Evolutionary conservation across 2,797 vertebrate genomes (phyloP).

Genomic region (Pteronotus mesoamericanus): DNA sequence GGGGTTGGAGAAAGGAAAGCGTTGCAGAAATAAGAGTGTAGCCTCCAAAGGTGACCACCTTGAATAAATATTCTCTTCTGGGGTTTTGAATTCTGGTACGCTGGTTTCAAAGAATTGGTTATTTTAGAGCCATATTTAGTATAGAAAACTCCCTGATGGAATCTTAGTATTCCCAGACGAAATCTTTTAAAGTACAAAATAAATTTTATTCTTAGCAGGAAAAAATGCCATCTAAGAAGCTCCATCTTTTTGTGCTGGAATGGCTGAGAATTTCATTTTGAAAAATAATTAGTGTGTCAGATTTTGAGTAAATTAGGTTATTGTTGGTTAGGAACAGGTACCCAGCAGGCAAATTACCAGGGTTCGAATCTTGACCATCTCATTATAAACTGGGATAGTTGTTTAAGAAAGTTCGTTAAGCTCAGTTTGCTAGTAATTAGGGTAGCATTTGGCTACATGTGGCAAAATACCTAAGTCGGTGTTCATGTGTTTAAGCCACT

Average conservation of each 20-base stretch:
- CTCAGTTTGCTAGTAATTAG: neutral
- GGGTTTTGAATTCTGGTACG: neutral
- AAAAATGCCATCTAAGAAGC: neutral
- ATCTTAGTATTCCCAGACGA: neutral
- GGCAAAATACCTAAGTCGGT: neutral
- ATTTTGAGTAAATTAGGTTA: neutral
- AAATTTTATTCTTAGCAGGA: neutral
- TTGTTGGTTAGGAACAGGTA: neutral
- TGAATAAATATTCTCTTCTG: neutral
- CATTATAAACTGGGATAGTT: neutral
- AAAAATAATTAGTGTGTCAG: neutral
- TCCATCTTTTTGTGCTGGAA: neutral
- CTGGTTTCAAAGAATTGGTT: conserved; percentile 18
- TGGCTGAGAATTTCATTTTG: neutral
- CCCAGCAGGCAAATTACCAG: neutral
- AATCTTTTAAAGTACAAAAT: neutral
- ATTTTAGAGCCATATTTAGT: neutral
- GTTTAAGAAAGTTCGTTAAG: neutral
- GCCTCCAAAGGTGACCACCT: neutral
- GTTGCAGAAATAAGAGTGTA: neutral
- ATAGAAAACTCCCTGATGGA: neutral
- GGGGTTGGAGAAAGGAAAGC: neutral
- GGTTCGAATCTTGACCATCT: neutral
- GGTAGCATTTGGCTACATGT: neutral
- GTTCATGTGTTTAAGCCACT: neutral